Conservation (phyloP, 2,797 vertebrate genomes). For the Oreortyx pictus region DNA sequence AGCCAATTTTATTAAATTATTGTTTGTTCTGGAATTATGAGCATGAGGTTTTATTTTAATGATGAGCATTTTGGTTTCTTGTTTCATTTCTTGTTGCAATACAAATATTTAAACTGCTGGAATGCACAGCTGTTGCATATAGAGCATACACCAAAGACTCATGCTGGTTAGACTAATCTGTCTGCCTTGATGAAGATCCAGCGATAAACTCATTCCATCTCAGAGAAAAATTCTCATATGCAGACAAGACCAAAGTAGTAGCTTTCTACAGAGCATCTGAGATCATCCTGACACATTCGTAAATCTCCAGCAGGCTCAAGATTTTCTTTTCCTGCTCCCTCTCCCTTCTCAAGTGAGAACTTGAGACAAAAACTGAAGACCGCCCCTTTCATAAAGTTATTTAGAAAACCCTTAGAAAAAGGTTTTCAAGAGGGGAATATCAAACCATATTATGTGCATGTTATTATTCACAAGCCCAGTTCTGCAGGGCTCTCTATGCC, state of each 20-base stretch:
- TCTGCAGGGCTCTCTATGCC: background rate
- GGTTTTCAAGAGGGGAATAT: background rate
- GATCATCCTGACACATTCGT: background rate
- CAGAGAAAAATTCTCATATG: background rate
- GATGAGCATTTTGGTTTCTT: background rate
- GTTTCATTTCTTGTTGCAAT: background rate
- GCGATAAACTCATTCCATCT: background rate
- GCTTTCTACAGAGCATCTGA: background rate
- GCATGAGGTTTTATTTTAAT: constrained; percentile 1
- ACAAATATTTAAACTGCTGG: constrained; percentile 13
- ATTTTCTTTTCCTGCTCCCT: background rate
- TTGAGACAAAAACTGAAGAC: background rate
- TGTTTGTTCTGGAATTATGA: constrained; percentile 16
- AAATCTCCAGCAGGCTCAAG: background rate
- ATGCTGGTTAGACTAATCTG: background rate
- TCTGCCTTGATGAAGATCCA: background rate
- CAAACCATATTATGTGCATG: background rate
- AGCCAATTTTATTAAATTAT: constrained; percentile 8
- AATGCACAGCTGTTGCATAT: background rate
- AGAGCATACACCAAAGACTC: background rate
- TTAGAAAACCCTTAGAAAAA: background rate
- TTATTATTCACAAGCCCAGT: background rate
- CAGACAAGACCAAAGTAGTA: background rate
- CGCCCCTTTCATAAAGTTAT: background rate
- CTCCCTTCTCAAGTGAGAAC: background rate